Evolutionary conservation across 1,140 invertebrate species (phyloP).

Genomic region (Brachionus manjavacas): DNA sequence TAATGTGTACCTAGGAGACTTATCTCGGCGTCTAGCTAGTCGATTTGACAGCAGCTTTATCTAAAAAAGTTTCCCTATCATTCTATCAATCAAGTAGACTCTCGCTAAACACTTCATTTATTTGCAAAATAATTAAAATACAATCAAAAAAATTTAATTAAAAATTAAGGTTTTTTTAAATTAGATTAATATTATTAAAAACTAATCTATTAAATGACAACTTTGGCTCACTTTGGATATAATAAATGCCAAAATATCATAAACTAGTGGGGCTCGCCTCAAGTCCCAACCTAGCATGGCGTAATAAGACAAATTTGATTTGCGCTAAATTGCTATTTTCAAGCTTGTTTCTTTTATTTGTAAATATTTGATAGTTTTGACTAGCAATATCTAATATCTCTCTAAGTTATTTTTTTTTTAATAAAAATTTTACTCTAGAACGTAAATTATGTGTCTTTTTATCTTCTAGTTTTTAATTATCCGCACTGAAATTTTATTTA

Average conservation of each 20-base stretch:
- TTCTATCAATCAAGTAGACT: neutral
- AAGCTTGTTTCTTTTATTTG: neutral
- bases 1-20: neutral
- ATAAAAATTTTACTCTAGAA: neutral
- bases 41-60: neutral
- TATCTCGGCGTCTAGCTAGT: neutral
- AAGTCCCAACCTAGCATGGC: neutral
- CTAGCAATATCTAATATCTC: neutral
- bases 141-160: conserved; percentile 3
- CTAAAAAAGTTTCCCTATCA: neutral
- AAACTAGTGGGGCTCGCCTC: neutral
- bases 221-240: neutral
- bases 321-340: neutral
- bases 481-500: neutral
- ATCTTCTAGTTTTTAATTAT: neutral
- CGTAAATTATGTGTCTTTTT: neutral
- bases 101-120: neutral
- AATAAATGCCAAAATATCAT: neutral
- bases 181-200: conserved; percentile 2
- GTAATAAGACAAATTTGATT: neutral
- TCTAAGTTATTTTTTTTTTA: neutral
- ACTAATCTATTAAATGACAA: neutral
- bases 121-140: neutral
- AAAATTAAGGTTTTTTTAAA: neutral
- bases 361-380: neutral